Base-by-base conservation (phyloP, 2,797 vertebrate genomes). In the Onychomys arenicola region DNA sequence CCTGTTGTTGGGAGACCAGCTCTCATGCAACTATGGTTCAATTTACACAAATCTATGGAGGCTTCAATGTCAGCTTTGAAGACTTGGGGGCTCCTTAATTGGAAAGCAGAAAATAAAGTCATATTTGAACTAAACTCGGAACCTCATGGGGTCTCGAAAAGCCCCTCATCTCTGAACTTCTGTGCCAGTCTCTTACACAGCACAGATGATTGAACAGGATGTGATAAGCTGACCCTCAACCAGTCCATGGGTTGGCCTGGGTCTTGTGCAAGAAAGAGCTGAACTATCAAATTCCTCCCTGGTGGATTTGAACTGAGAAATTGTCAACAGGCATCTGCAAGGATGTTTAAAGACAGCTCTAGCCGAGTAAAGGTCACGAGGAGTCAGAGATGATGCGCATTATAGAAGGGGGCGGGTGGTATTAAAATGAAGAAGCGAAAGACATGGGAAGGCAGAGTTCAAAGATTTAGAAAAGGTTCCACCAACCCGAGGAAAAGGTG, bases 101-200 rank as follows among this genome's bases (percentile, higher is more conserved):
- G 11, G 43, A 77, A 90, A 86, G 89, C 19, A 94, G 82, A 94
- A 90, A 25, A 7, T 75, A 71, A 93, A 89, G 78, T 89, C 91
- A 61, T 29, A 65, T 37, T 71, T 95, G 86, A 93, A 91, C 65
- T 59, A 83, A 89, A 93, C 57, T 10, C 63, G 5, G 27, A 65
- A 75, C 40, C 71, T 32, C 19, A 27, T 71, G 57, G 5, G 5
- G 3, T 63, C 65, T 59, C 27, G 23, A 87, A 46, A 16, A 16
- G 32, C 8, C 37, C 34, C 19, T 65, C 23, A 76, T 46, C 67
- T 52, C 78, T 0, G 1, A 21, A 25, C 16, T 25, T 11, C 76
- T 40, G 27, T 11, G 32, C 0, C 40, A 6, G 2, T n/a, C 19
- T 55, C 65, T 32, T 43, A 37, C 63, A 17, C 13, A 0, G 43